Evolutionary conservation across 1,140 invertebrate species (phyloP).

Genomic region (Wiebesia pumilae): DNA sequence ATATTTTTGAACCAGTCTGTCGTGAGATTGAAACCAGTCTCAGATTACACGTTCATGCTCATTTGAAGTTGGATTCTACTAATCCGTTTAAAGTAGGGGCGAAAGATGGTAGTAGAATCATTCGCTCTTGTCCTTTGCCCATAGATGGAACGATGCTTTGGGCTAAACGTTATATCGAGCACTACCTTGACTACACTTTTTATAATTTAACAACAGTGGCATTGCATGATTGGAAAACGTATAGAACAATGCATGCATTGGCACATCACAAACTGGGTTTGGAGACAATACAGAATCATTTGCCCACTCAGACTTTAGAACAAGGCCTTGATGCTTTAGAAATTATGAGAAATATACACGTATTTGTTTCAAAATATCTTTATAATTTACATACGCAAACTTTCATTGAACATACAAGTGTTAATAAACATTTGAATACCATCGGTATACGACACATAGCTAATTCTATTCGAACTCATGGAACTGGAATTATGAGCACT

Average conservation of each 20-base stretch:
- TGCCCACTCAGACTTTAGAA: conserved; percentile 97
- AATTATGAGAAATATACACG: conserved; percentile 97
- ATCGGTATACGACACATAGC: conserved; percentile 97
- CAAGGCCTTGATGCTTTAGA: conserved; percentile 98
- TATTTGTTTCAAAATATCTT: conserved; percentile 94
- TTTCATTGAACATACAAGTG: conserved; percentile 93
- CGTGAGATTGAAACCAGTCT: conserved; percentile 93
- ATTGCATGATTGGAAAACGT: conserved; percentile 96
- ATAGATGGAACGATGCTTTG: conserved; percentile 63
- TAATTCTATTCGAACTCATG: conserved; percentile 98
- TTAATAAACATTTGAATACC: conserved; percentile 96
- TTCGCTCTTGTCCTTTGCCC: conserved; percentile 61
- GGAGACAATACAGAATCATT: conserved; percentile 89
- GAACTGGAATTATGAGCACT: conserved; percentile 97
- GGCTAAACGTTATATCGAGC: conserved; percentile 77
- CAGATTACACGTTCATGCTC: conserved; percentile 91
- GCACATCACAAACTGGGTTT: conserved; percentile 91
- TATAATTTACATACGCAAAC: conserved; percentile 99
- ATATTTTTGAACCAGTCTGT: conserved; percentile 85
- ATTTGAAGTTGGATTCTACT: conserved; percentile 87
- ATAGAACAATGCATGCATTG: conserved; percentile 93
- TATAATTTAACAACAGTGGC: conserved; percentile 99
- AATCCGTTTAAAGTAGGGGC: conserved; percentile 83
- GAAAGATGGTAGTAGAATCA: conserved; percentile 66
- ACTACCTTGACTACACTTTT: conserved; percentile 95